These are phyloP conservation scores for Pempheris klunzingeri DNA, from an alignment of 2,797 vertebrate genomes.

Conservation along the genomic window DNA sequence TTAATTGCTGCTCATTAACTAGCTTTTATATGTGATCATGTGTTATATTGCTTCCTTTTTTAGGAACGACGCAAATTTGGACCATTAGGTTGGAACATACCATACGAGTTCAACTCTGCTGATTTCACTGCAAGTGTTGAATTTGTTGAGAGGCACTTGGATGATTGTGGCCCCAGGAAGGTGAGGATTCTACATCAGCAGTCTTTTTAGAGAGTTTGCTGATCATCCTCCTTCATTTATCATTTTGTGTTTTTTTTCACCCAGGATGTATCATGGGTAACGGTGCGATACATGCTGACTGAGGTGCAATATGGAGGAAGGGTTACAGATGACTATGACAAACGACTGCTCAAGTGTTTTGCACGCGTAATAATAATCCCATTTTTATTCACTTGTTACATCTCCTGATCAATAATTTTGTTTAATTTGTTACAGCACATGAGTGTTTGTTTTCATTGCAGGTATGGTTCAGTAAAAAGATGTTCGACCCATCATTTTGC, in stretches of 20 bases:
- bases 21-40: background rate
- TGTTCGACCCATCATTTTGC: conserved; percentile 86
- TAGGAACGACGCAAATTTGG: conserved; percentile 90
- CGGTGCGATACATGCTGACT: conserved; percentile 86
- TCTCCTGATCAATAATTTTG: background rate
- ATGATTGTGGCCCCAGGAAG: conserved; percentile 82
- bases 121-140: conserved; percentile 89
- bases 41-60: conserved; percentile 33
- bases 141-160: conserved; percentile 87
- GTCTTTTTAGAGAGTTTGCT: conserved; percentile 42
- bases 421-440: conserved; percentile 1
- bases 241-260: background rate
- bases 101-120: conserved; percentile 89
- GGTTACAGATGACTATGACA: conserved; percentile 89
- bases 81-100: conserved; percentile 90
- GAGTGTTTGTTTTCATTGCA: conserved; percentile 52
- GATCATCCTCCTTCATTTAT: conserved; percentile 40
- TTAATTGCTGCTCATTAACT: background rate
- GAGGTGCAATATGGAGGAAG: conserved; percentile 89
- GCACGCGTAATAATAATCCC: conserved; percentile 65
- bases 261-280: conserved; percentile 89
- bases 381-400: conserved; percentile 1
- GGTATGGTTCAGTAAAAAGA: conserved; percentile 91
- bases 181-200: conserved; percentile 32
- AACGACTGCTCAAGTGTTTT: conserved; percentile 90